Conservation (phyloP, 2,113 vertebrate species). For the Dolichotis patagonum region DNA sequence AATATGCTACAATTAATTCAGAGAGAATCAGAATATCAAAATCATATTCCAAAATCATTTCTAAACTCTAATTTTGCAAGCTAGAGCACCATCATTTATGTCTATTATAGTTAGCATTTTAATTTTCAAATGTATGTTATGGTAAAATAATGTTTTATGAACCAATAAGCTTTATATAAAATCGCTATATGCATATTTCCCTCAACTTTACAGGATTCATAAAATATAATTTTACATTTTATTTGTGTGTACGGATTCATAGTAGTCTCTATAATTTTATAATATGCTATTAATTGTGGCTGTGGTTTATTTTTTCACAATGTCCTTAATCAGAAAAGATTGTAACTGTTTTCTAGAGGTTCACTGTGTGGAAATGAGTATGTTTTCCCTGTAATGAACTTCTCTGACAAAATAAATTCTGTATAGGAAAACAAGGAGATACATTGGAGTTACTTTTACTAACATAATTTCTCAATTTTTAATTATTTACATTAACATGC, state of each 20-base stretch:
- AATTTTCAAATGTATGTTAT: background rate
- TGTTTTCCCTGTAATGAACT: background rate
- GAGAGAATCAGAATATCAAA: background rate
- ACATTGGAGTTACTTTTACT: background rate
- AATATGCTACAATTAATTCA: slow-evolving; percentile 6
- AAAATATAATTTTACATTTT: slow-evolving; percentile 40
- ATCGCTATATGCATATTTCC: background rate
- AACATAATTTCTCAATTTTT: background rate
- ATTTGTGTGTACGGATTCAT: background rate
- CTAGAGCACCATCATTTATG: background rate
- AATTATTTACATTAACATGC: slow-evolving; percentile 19
- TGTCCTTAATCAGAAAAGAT: background rate
- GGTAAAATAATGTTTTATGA: background rate
- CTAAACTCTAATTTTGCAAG: background rate
- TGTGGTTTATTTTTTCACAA: slow-evolving; percentile 11
- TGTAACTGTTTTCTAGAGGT: background rate
- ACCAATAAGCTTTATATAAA: background rate
- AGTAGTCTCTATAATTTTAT: background rate
- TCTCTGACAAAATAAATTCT: background rate
- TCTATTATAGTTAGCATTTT: background rate
- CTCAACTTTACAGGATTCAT: background rate
- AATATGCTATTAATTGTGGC: background rate
- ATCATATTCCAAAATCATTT: background rate
- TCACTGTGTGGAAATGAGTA: background rate
- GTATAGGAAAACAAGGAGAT: background rate